These are phyloP conservation scores for Thomomys bottae DNA, from an alignment of 2,113 vertebrate genomes.

Conservation along the genomic window DNA sequence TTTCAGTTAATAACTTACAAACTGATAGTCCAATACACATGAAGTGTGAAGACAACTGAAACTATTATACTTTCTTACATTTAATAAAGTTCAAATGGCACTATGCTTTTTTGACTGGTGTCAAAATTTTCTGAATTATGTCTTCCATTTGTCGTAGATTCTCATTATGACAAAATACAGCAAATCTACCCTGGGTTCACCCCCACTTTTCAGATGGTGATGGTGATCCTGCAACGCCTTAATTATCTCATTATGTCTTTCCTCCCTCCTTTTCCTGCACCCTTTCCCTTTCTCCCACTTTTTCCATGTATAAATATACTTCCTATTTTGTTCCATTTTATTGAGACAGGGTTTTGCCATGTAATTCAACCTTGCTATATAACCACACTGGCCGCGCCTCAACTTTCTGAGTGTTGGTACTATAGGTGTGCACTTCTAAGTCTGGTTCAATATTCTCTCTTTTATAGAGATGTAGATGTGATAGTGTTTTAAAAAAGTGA, in stretches of 20 bases:
- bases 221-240: too few species aligned
- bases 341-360: background rate
- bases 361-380: too few species aligned
- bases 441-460: background rate
- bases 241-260: background rate
- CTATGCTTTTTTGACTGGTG: background rate
- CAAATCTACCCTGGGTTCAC: background rate
- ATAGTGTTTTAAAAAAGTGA: slow-evolving; percentile 42
- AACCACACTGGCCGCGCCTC: fast-evolving
- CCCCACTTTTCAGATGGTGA: too few species aligned
- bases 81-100: slow-evolving; percentile 5
- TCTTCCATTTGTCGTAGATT: background rate
- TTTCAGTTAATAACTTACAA: background rate
- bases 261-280: background rate
- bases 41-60: background rate
- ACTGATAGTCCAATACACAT: background rate
- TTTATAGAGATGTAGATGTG: background rate
- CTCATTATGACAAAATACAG: background rate
- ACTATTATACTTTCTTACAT: background rate
- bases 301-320: background rate
- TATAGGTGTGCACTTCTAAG: too few species aligned
- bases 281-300: background rate
- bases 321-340: background rate
- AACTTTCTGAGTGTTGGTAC: background rate
- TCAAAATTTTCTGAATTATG: background rate